Evolutionary conservation across 1,140 invertebrate genomes (phyloP).

Genomic region (Venustaconcha ellipsiformis): DNA sequence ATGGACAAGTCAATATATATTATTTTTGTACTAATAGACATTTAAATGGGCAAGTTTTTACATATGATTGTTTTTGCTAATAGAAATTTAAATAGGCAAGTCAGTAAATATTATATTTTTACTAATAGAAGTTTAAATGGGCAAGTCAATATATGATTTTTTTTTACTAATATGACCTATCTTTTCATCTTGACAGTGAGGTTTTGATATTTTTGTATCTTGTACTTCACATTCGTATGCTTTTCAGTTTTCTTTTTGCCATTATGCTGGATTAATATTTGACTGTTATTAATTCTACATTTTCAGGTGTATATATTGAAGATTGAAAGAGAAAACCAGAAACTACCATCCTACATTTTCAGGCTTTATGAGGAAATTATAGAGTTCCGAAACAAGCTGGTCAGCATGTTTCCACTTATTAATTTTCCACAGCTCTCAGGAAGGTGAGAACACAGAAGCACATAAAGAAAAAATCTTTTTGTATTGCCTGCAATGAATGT

Average conservation of each 20-base stretch:
- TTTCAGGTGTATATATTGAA: slow-evolving; percentile 85
- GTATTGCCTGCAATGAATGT: background rate
- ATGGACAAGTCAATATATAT: no score
- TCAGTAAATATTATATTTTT: no score
- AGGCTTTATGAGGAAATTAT: slow-evolving; percentile 96
- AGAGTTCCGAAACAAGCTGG: slow-evolving; percentile 95
- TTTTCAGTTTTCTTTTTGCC: no score
- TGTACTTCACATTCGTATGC: slow-evolving; percentile 7
- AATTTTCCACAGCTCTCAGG: slow-evolving; percentile 71
- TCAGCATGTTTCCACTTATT: slow-evolving; percentile 90
- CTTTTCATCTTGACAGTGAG: background rate
- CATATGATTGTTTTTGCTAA: no score
- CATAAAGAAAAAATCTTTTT: slow-evolving; percentile 3
- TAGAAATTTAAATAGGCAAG: no score
- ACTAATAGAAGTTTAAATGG: no score
- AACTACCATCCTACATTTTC: slow-evolving; percentile 88
- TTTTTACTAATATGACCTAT: no score
- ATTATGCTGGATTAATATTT: no score
- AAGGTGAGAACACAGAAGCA: slow-evolving; percentile 56
- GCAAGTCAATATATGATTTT: no score
- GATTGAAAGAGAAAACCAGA: slow-evolving; percentile 86
- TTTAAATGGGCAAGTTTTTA: no score
- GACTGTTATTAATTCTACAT: no score
- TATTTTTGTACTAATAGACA: no score
- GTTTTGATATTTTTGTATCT: background rate